Percentiles rank a stretch among this genome's conserved stretches.
Conservation (phyloP, 1,140 invertebrate genomes). For the Heliconius hermathena region DNA sequence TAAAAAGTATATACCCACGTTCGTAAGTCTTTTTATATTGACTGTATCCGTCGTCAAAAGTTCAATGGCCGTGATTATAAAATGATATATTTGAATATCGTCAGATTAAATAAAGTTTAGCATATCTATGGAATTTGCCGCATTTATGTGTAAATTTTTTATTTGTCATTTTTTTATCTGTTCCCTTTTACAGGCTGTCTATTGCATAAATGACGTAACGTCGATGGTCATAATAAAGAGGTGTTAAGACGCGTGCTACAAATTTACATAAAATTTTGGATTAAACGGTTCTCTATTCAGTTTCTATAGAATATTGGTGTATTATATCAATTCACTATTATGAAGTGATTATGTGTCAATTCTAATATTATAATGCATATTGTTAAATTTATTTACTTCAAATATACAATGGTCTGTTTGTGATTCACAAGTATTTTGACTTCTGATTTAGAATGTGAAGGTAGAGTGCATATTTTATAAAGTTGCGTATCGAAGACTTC, state of each 20-base stretch:
- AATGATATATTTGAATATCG: conserved; percentile 43
- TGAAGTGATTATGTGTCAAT: neutral
- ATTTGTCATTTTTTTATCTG: conserved; percentile 34
- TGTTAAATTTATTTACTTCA: neutral
- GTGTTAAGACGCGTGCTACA: conserved; percentile 52
- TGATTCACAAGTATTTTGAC: neutral
- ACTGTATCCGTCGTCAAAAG: conserved; percentile 47
- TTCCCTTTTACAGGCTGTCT: conserved; percentile 30
- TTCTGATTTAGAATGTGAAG: neutral
- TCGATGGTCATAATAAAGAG: conserved; percentile 32
- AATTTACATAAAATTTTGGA: conserved; percentile 65
- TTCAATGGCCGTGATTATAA: conserved; percentile 61
- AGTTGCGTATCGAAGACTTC: neutral
- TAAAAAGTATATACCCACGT: conserved; percentile 32
- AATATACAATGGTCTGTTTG: neutral
- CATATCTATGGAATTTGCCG: conserved; percentile 67
- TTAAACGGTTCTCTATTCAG: conserved; percentile 8
- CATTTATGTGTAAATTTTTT: conserved; percentile 72
- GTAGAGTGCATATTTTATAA: neutral
- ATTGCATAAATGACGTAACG: conserved; percentile 35
- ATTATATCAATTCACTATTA: conserved; percentile 9
- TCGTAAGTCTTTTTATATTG: conserved; percentile 44
- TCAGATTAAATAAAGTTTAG: conserved; percentile 64
- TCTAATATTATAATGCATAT: neutral
- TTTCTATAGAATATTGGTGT: neutral